Base-by-base conservation (phyloP, 2,888 invertebrate species). In the Yponomeuta cagnagella region DNA sequence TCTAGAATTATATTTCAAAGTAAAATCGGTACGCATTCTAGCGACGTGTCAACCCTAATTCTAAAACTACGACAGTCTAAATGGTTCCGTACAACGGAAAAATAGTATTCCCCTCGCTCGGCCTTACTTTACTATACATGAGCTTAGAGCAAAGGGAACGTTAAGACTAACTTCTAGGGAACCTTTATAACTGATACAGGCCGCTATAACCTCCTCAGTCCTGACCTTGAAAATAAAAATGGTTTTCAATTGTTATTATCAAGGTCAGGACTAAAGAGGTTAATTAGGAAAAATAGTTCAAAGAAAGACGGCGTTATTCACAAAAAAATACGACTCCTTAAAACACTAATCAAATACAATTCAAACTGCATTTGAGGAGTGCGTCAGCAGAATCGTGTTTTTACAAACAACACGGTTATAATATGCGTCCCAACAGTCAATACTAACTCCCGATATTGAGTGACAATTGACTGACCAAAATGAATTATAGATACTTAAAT, bases 41-140 rank as follows among this genome's bases (percentile, higher is more conserved):
- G 89, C 88, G 85, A 83, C 84, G 80, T 83, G 80, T 65, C 64
- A 37, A 58, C 52, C 80, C 88, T 90, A 89, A 74, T 58, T 82
- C 88, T 90, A 90, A 79, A 79, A 52, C 88, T 92, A 92, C 81
- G 86, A 90, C 92, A 92, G 92, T 92, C 91, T 90, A 92, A 71
- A 89, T 80, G 78, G 84, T 90, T 89, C 91, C 92, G 90, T 82
- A 91, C 90, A 90, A 91, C 92, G 92, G 91, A 91, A 91, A 90
- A 89, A 85, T 83, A 81, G 78, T 78, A 80, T 82, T 83, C 90
- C 88, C 89, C 83, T 79, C 84, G 85, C 79, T 77, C 75, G 77
- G 81, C 31, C 63, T 85, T 89, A 88, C 75, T 73, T 81, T 81
- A 87, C 82, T 87, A 78, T 89, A 91, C 89, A 87, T 76, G 67